phyloP scores from a whole-genome alignment of 2,888 invertebrate genomes.

The Tupiocoris notatus region DNA sequence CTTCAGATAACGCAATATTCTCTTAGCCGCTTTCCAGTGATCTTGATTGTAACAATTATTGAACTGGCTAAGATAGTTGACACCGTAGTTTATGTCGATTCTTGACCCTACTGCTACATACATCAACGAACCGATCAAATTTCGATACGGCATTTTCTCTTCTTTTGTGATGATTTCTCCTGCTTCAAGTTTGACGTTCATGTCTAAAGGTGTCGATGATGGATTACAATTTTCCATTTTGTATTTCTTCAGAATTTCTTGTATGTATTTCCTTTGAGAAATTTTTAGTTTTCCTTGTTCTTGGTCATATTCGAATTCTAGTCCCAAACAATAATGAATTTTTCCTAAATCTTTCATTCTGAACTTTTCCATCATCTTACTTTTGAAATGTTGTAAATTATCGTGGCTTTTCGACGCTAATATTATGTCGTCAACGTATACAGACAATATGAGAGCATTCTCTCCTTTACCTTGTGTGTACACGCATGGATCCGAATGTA shows the following conservation, averaged over 20 bases:
- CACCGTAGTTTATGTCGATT: conserved; percentile 32
- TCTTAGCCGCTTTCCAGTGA: conserved; percentile 42
- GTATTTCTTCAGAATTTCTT: conserved; percentile 30
- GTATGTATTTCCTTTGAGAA: conserved; percentile 4
- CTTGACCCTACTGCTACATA: conserved; percentile 33
- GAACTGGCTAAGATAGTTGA: conserved; percentile 38
- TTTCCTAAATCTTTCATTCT: conserved; percentile 8
- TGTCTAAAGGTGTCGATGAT: conserved; percentile 30
- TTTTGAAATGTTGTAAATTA: not conserved
- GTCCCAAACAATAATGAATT: not conserved
- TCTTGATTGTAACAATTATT: conserved; percentile 15
- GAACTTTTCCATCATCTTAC: conserved; percentile 19
- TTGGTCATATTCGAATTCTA: not conserved
- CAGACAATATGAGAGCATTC: not conserved
- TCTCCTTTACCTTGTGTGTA: not conserved
- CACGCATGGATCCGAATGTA: conserved; percentile 27
- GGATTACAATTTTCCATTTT: conserved; percentile 36
- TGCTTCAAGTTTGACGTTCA: conserved; percentile 8
- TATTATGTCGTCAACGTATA: not conserved
- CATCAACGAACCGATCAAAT: conserved; percentile 12
- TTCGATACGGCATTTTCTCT: not conserved
- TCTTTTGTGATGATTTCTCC: not conserved
- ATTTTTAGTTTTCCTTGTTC: not conserved
- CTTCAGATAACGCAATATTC: conserved; percentile 41
- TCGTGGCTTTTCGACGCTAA: not conserved